Percentiles rank a stretch among this genome's conserved stretches.
Evolutionary conservation across 2,888 invertebrate genomes (phyloP).

Genomic region (Torymus auratus): DNA sequence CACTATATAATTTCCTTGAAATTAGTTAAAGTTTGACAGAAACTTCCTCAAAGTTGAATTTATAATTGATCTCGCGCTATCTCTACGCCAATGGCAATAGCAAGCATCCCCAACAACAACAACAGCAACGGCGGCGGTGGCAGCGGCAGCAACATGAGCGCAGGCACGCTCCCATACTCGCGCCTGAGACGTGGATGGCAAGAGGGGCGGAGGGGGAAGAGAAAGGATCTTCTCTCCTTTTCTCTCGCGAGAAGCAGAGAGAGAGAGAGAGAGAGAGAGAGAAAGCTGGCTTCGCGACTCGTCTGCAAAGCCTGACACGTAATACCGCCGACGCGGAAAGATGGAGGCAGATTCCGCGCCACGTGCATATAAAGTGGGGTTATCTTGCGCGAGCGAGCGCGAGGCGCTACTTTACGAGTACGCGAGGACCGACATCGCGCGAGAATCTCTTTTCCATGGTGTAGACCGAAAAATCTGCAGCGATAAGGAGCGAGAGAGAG

Average conservation of each 20-base stretch:
- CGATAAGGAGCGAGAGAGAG: no score
- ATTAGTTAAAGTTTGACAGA: background rate
- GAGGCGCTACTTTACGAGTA: slow-evolving; percentile 58
- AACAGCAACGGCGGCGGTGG: no score
- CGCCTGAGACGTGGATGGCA: no score
- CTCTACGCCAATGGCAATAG: background rate
- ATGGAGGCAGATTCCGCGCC: slow-evolving; percentile 62
- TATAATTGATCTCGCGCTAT: slow-evolving; percentile 6
- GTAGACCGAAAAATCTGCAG: slow-evolving; percentile 44
- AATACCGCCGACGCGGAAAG: slow-evolving; percentile 63
- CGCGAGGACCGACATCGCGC: slow-evolving; percentile 46
- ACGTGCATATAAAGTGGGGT: slow-evolving; percentile 63
- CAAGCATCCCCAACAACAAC: no score
- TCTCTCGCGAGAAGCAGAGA: background rate
- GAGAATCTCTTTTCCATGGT: slow-evolving; percentile 52
- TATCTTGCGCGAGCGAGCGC: slow-evolving; percentile 59
- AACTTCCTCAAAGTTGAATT: background rate
- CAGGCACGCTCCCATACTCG: no score
- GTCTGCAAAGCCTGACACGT: slow-evolving; percentile 63
- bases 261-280: background rate
- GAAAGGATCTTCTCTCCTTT: background rate
- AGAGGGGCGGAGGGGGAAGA: no score
- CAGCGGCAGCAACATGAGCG: no score
- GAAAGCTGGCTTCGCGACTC: slow-evolving; percentile 21
- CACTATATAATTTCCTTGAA: no score